Evolutionary conservation across 2,888 invertebrate genomes (phyloP), one percentile per base, ranked within the genome.

Genomic region (Scaeva pyrastri): DNA sequence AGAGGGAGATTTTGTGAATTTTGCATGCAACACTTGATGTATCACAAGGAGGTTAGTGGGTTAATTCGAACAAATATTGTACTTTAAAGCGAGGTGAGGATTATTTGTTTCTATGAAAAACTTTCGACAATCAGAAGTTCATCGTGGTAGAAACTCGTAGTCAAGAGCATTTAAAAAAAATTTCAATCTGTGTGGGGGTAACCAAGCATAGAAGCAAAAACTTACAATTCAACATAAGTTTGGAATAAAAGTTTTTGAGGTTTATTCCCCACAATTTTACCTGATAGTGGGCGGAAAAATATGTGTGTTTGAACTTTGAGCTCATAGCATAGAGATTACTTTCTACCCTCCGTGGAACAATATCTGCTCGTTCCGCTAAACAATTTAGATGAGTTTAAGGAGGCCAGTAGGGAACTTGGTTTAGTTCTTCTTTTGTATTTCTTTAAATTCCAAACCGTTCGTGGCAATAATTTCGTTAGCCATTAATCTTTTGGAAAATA

Each of bases 1-100:
- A 45, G 31, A 55, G 11, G 19, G 31, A 12, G 14, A 50, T n/a
- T 26, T 10, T 31, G n/a, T 52, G n/a, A 23, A 64, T 48, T 6
- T 31, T 26, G 21, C 14, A 14, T 45, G 16, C 31, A 39, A 39
- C 11, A n/a, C 16, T 5, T 19, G 23, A 2, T 39, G 36, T 31
- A 39, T 72, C 31, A 21, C 4, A 78, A 64, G 31, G 21, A 39
- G 71, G 72, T 73, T 58, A 73, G 73, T 79, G 26, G 41, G 26
- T 56, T 73, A 68, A 66, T 73, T 43, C 52, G 16, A 60, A 43
- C 48, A 66, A 48, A 66, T 66, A 66, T 66, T 66, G 23, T 26
- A n/a, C 26, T 56, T 56, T 7, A 56, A 2, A 23, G n/a, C 1
- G 48, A 31, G 31, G 19, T 60, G 36, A 48, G 66, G 19, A 10